A percentile compares a stretch with the other conserved stretches of the same genome.
Evolutionary conservation across 2,113 vertebrate species (phyloP).

Genomic region (Dinomys branickii): DNA sequence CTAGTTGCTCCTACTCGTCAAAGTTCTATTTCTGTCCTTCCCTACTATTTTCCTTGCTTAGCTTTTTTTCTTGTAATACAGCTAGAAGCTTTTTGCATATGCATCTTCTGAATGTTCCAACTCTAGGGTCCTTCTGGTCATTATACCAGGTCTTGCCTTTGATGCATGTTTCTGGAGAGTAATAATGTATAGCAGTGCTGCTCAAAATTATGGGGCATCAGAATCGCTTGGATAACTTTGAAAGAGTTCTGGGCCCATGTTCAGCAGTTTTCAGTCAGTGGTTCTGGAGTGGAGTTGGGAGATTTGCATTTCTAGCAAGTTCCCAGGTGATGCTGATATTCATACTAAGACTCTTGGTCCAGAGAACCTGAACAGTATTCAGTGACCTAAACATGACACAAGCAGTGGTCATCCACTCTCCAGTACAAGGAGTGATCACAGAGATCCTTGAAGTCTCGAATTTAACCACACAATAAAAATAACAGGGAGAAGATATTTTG

Average conservation of each 20-base stretch:
- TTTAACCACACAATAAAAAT: slow-evolving; percentile 42
- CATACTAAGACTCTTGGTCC: background rate
- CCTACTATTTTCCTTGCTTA: background rate
- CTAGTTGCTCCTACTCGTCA: background rate
- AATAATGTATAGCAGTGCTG: background rate
- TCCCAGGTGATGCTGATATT: background rate
- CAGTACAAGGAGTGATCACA: background rate
- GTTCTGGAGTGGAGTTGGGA: background rate
- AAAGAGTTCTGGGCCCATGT: background rate
- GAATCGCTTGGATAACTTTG: background rate
- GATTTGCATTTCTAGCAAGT: background rate
- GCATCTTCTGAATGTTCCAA: background rate
- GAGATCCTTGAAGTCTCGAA: slow-evolving; percentile 5
- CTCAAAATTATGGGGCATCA: background rate
- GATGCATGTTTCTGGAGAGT: background rate
- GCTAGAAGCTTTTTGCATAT: background rate
- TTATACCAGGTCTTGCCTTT: background rate
- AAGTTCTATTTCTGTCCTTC: background rate
- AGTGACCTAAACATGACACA: background rate
- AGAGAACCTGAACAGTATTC: background rate
- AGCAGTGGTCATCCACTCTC: background rate
- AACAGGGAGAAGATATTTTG: slow-evolving; percentile 48
- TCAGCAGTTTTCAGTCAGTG: background rate
- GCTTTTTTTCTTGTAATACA: background rate
- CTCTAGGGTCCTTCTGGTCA: background rate